Conservation (phyloP, 2,797 vertebrate genomes). For the Falco concolor region DNA sequence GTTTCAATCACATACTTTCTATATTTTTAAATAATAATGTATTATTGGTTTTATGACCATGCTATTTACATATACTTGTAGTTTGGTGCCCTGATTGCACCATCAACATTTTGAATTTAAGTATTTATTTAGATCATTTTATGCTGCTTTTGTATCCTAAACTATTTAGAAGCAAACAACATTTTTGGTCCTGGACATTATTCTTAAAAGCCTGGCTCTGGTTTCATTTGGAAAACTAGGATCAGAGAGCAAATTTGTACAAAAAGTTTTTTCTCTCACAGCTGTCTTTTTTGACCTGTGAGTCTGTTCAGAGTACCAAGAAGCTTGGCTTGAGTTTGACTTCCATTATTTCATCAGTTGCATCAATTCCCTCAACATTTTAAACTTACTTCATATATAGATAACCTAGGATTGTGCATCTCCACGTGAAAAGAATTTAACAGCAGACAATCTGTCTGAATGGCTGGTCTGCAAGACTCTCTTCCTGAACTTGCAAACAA, state of each 20-base stretch:
- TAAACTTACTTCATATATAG: not conserved
- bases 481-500: not conserved
- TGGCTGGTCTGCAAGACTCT: not conserved
- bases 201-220: not conserved
- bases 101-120: not conserved
- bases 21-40: not conserved
- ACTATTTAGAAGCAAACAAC: rapidly evolving
- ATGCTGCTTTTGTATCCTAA: not conserved
- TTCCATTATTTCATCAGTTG: not conserved
- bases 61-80: not conserved
- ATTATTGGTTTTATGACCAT: not conserved
- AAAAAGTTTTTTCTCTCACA: not conserved
- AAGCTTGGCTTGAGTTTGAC: not conserved
- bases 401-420: rapidly evolving
- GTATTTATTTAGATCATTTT: not conserved
- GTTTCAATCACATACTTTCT: not conserved
- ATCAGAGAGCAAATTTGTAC: not conserved
- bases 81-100: not conserved
- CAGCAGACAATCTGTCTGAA: not conserved
- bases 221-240: not conserved
- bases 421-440: not conserved
- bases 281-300: not conserved
- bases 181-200: not conserved
- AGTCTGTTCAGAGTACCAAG: not conserved
- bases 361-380: not conserved